These are phyloP conservation scores for Crocuta crocuta DNA, from an alignment of 2,113 vertebrate species.

Conservation along the genomic window DNA sequence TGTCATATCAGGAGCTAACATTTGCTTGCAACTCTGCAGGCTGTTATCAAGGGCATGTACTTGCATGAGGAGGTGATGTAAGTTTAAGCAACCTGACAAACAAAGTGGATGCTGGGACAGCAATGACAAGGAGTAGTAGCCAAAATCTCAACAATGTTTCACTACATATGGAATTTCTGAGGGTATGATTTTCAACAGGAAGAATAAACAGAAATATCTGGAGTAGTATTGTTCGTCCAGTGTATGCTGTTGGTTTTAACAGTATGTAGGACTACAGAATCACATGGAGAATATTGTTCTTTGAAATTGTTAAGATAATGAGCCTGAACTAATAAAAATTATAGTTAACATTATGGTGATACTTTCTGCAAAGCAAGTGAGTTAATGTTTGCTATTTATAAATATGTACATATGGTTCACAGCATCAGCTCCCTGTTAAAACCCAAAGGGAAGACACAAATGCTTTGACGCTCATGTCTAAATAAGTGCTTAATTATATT, in stretches of 20 bases:
- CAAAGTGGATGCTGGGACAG: neutral
- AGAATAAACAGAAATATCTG: neutral
- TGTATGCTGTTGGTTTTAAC: neutral
- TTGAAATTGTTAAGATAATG: slow-evolving; percentile 73
- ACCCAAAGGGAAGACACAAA: slow-evolving; percentile 65
- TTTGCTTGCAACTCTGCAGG: neutral
- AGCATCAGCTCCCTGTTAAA: slow-evolving; percentile 57
- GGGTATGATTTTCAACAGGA: neutral
- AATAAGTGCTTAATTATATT: slow-evolving; percentile 78
- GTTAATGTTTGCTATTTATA: slow-evolving; percentile 75
- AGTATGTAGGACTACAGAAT: neutral
- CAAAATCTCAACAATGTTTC: neutral
- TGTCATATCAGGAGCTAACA: neutral
- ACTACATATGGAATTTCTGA: neutral
- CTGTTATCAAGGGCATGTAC: neutral
- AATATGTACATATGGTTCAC: slow-evolving; percentile 75
- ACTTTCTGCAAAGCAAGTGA: slow-evolving; percentile 61
- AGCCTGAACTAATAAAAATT: slow-evolving; percentile 80
- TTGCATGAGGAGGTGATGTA: neutral
- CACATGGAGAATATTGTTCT: slow-evolving; percentile 55
- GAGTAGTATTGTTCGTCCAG: neutral
- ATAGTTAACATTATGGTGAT: slow-evolving; percentile 67
- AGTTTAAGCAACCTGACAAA: neutral
- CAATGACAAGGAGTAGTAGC: neutral
- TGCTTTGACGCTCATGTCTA: slow-evolving; percentile 44